Conservation (phyloP, 2,888 invertebrate species). For the Cantharis nigra region DNA sequence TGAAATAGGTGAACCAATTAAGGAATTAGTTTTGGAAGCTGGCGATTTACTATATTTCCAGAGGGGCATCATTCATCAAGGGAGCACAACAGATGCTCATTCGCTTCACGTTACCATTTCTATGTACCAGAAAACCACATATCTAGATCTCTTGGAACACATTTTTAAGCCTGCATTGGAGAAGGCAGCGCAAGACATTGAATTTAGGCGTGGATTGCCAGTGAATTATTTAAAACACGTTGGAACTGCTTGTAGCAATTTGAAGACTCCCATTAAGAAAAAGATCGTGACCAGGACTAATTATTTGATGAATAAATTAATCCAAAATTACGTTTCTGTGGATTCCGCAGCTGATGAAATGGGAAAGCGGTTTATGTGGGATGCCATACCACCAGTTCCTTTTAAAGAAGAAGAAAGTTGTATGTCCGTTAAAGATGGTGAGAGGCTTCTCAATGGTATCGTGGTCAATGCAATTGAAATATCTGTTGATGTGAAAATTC, state of each 20-base stretch:
- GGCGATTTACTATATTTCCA: conserved; percentile 96
- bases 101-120: conserved; percentile 95
- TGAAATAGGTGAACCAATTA: conserved; percentile 78
- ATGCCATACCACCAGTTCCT: conserved; percentile 84
- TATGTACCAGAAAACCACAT: conserved; percentile 88
- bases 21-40: conserved; percentile 78
- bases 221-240: conserved; percentile 74
- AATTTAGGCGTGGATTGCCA: conserved; percentile 77
- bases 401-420: conserved; percentile 68
- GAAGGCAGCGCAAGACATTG: conserved; percentile 72
- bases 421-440: conserved; percentile 75
- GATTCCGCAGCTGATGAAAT: conserved; percentile 87
- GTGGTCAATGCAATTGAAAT: conserved; percentile 66
- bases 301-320: background rate
- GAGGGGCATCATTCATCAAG: conserved; percentile 86
- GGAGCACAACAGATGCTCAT: conserved; percentile 77
- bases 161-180: conserved; percentile 76
- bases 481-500: conserved; percentile 63
- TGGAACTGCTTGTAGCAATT: conserved; percentile 70
- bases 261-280: conserved; percentile 60
- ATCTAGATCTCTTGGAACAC: conserved; percentile 86
- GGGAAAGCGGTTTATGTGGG: conserved; percentile 81
- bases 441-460: conserved; percentile 66
- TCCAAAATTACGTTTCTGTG: conserved; percentile 61
- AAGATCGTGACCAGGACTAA: conserved; percentile 65